Evolutionary conservation across 2,797 vertebrate genomes (phyloP), one percentile per base, ranked within the genome.

Genomic region (Cetoscarus ocellatus): DNA sequence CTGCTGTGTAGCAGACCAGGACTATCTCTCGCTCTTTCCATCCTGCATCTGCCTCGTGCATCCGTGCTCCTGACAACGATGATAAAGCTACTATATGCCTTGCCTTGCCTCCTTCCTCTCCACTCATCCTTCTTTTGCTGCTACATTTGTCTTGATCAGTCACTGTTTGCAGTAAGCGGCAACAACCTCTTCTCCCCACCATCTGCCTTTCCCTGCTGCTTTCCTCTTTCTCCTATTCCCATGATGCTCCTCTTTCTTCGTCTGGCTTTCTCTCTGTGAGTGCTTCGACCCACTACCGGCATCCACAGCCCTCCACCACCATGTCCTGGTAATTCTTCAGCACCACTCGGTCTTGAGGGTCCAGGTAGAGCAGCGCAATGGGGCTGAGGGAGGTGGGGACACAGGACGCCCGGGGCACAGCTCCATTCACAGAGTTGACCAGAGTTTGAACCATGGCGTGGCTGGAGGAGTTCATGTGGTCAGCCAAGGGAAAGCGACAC

Each of bases 281-380:
- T 17, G 50, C 13, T 63, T 5, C 17, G 0, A 15, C 53, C 50
- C 63, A 86, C 84, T 94, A 96, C 83, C 94, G 94, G 83, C 95
- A 96, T 55, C 95, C 95, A 0, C 95, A 96, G 76, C 94, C 95
- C 74, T 96, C 95, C 86, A 96, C 95, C 79, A 96, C 95, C 95
- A 96, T 96, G 72, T 96, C 95, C 89, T 95, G 93, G 85, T 96
- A 96, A 67, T 96, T 96, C 86, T 96, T 96, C 73, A 96, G 88
- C 71, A 96, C 95, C 55, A 96, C 95, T 10, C 93, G 90, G 69
- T 96, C 95, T 54, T 95, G 92, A 73, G 94, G 91, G 72, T 96
- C 95, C 79, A 95, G 85, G 83, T 96, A 96, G 63, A 96, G 95
- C 80, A 96, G 88, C 36, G 95, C 94, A 11, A 96, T 95, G 70